phyloP scores from a whole-genome alignment of 1,140 invertebrate species.

The Leptestheria dahalacensis region DNA sequence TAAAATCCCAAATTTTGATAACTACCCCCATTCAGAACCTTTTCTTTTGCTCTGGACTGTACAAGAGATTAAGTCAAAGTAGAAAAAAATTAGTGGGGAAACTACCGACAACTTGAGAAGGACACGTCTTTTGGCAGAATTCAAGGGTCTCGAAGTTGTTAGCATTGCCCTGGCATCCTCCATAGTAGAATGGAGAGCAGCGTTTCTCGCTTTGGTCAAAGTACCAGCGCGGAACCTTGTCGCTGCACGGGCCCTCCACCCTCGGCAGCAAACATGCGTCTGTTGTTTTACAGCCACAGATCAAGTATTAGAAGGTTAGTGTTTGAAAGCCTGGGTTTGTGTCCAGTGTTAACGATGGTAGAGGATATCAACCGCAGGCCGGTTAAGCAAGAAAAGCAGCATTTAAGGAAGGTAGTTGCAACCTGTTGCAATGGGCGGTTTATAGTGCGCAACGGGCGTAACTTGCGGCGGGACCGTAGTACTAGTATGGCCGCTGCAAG shows the following conservation, averaged over 20 bases:
- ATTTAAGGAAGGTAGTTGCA: not conserved
- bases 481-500: not conserved
- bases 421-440: not conserved
- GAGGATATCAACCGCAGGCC: not conserved
- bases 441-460: not conserved
- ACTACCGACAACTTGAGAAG: conserved; percentile 12
- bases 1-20: no score
- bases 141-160: conserved; percentile 67
- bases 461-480: not conserved
- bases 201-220: conserved; percentile 68
- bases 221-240: conserved; percentile 63
- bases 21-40: no score
- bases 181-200: conserved; percentile 90
- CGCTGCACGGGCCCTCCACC: conserved; percentile 61
- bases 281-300: conserved; percentile 19
- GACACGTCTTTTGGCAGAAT: conserved; percentile 45
- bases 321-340: no score
- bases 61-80: no score
- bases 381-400: not conserved
- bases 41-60: no score
- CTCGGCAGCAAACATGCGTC: conserved; percentile 66
- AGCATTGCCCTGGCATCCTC: conserved; percentile 75
- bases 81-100: conserved; percentile 1
- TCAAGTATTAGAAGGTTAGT: not conserved
- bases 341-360: not conserved